Percentiles rank a stretch among this genome's conserved stretches.
These are phyloP conservation scores for Sphaeridia pumilis DNA, from an alignment of 2,888 invertebrate species.

Conservation along the genomic window DNA sequence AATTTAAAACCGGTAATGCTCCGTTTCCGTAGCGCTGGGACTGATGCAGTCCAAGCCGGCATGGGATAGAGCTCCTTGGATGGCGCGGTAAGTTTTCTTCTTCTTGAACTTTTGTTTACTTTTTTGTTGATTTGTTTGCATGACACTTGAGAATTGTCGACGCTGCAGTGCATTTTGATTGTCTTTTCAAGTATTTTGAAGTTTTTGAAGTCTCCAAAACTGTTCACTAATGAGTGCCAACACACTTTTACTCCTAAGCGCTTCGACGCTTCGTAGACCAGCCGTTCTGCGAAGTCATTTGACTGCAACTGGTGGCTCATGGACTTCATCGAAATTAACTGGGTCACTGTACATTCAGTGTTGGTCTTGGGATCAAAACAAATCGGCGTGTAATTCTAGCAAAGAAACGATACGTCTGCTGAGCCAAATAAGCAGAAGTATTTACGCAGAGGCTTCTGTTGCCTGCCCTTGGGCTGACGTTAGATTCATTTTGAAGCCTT, in stretches of 20 bases:
- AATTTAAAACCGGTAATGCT: too few relatives aligned
- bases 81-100: too few relatives aligned
- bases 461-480: constrained; percentile 27
- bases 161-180: too few relatives aligned
- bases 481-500: constrained; percentile 22
- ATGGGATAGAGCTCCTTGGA: too few relatives aligned
- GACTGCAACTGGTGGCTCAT: not conserved
- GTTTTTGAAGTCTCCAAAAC: too few relatives aligned
- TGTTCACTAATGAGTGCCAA: constrained; percentile 6
- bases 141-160: too few relatives aligned
- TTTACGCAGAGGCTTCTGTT: constrained; percentile 9
- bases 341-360: constrained; percentile 7
- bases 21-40: too few relatives aligned
- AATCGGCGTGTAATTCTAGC: not conserved
- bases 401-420: not conserved
- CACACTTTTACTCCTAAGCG: constrained; percentile 9
- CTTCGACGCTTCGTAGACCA: constrained; percentile 8
- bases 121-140: too few relatives aligned
- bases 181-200: too few relatives aligned
- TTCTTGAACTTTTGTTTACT: too few relatives aligned
- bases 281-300: constrained; percentile 1
- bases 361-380: constrained; percentile 5
- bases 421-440: constrained; percentile 1
- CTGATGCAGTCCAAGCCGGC: too few relatives aligned
- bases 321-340: not conserved